Percentiles rank a stretch among this genome's conserved stretches.
phyloP scores from a whole-genome alignment of 2,888 invertebrate genomes.

The Nomada hirtipes region DNA sequence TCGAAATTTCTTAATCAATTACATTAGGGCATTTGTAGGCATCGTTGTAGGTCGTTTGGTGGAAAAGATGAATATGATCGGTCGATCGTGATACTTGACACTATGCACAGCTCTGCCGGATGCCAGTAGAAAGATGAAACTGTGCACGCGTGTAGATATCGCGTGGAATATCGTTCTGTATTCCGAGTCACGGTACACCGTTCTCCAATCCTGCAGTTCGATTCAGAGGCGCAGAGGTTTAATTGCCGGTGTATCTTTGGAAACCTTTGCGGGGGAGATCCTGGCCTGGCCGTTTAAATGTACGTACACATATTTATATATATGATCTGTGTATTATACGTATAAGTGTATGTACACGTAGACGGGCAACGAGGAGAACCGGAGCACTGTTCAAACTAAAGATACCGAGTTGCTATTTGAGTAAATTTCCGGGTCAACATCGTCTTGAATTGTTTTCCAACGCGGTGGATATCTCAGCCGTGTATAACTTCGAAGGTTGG shows the following conservation, averaged over 20 bases:
- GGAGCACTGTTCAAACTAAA: conserved; percentile 52
- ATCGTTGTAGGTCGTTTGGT: neutral
- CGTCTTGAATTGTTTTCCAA: conserved; percentile 47
- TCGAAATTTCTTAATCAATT: too few relatives aligned
- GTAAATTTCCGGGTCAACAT: conserved; percentile 57
- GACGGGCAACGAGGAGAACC: neutral
- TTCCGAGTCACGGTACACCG: neutral
- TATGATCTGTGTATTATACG: neutral
- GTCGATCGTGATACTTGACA: conserved; percentile 8
- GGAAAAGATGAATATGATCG: conserved; percentile 39
- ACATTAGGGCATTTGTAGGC: too few relatives aligned
- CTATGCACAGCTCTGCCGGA: neutral
- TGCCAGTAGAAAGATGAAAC: neutral
- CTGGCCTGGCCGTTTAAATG: neutral
- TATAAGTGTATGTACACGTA: neutral
- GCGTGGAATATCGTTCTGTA: conserved; percentile 10
- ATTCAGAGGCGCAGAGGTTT: conserved; percentile 5
- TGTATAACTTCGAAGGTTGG: conserved; percentile 47
- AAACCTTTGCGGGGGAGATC: conserved; percentile 4
- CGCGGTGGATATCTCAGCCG: conserved; percentile 28
- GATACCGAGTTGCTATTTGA: conserved; percentile 54
- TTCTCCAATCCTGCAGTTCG: neutral
- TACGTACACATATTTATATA: neutral
- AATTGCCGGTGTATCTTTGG: conserved; percentile 44
- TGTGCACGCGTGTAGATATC: neutral